Conservation (phyloP, 2,888 invertebrate species). For the Steinernema scapterisci region DNA sequence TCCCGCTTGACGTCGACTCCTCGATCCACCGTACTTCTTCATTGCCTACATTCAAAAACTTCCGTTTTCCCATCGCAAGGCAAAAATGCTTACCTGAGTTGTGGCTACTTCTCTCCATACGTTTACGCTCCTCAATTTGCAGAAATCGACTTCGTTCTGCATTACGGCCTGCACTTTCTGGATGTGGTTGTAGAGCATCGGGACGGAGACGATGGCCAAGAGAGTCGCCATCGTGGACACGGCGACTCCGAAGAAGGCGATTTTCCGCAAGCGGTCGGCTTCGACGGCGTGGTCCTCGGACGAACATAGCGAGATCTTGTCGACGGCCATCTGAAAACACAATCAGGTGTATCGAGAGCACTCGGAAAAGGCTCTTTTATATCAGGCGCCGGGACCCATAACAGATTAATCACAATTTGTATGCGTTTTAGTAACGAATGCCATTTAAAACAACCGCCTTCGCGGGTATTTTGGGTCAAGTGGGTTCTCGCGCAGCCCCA, state of each 20-base stretch:
- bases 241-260: conserved; percentile 21
- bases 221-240: conserved; percentile 20
- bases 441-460: not conserved
- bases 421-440: not conserved
- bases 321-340: conserved; percentile 3
- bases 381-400: not conserved
- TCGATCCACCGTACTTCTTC: not conserved
- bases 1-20: conserved; percentile 47
- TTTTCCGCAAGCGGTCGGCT: conserved; percentile 1
- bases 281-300: not conserved
- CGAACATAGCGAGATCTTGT: not conserved
- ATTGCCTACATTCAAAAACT: not conserved
- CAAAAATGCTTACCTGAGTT: conserved; percentile 5
- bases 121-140: conserved; percentile 9
- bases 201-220: conserved; percentile 5
- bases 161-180: not conserved
- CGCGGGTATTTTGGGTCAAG: not conserved
- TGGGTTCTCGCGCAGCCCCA: not conserved
- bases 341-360: not conserved
- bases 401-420: not conserved
- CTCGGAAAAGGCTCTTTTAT: not conserved
- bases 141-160: conserved; percentile 21
- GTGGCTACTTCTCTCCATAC: not conserved
- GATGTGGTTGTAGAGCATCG: conserved; percentile 18
- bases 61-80: too few relatives aligned